A percentile compares a stretch with the other conserved stretches of the same genome.
Conservation (phyloP, 2,888 invertebrate genomes). For the Monochamus alternatus region DNA sequence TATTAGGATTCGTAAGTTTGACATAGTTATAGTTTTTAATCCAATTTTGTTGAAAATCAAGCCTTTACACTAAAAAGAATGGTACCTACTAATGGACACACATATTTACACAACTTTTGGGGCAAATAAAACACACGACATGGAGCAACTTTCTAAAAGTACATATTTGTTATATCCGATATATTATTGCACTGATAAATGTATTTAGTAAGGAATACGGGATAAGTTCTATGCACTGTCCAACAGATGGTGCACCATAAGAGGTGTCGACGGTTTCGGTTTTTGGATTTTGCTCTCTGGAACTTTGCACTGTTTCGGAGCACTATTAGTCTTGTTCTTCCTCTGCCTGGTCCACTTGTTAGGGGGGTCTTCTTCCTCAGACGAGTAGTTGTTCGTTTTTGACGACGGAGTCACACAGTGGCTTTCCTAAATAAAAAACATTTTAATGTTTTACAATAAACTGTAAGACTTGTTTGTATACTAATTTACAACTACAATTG, state of each 20-base stretch:
- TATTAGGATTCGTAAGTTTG: no score
- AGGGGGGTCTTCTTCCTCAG: slow-evolving; percentile 38
- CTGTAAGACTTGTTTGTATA: no score
- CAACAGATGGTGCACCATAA: slow-evolving; percentile 66
- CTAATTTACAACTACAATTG: no score
- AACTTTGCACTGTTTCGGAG: slow-evolving; percentile 58
- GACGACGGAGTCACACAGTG: slow-evolving; percentile 50
- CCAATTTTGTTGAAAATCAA: not conserved
- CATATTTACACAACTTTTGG: not conserved
- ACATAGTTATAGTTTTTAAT: no score
- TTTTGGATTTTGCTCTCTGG: slow-evolving; percentile 53
- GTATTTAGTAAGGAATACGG: not conserved
- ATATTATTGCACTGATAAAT: slow-evolving; percentile 24
- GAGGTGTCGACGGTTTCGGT: slow-evolving; percentile 58
- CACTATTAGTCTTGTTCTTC: slow-evolving; percentile 41
- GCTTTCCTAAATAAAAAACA: slow-evolving; percentile 50
- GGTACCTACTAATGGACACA: not conserved
- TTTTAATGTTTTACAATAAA: not conserved
- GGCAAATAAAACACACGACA: slow-evolving; percentile 18
- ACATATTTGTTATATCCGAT: not conserved
- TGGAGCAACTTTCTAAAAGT: not conserved
- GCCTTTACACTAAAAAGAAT: not conserved
- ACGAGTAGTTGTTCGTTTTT: slow-evolving; percentile 48
- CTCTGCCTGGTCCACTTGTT: slow-evolving; percentile 53
- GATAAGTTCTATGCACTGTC: slow-evolving; percentile 53